Evolutionary conservation across 2,888 invertebrate species (phyloP).

Genomic region (Trimorus sp.): DNA sequence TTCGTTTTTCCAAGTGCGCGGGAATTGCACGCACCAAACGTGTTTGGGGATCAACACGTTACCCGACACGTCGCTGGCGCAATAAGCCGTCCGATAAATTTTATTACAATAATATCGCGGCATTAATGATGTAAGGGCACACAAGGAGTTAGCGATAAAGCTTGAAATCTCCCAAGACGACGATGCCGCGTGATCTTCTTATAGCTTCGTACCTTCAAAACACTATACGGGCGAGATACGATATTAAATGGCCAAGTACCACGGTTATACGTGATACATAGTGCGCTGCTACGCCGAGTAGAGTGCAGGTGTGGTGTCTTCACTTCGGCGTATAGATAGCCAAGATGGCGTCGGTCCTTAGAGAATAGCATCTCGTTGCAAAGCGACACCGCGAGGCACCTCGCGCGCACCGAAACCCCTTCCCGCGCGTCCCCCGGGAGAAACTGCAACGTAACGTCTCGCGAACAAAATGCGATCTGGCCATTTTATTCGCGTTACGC

Average conservation of each 20-base stretch:
- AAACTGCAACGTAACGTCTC: no score
- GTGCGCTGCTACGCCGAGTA: slow-evolving; percentile 48
- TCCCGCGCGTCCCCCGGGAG: no score
- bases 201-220: slow-evolving; percentile 62
- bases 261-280: slow-evolving; percentile 66
- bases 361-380: slow-evolving; percentile 67
- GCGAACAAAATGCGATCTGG: no score
- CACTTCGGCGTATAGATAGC: slow-evolving; percentile 68
- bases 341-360: slow-evolving; percentile 63
- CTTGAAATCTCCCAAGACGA: slow-evolving; percentile 63
- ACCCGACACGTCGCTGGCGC: not conserved
- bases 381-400: slow-evolving; percentile 16
- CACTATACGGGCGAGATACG: slow-evolving; percentile 67
- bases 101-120: slow-evolving; percentile 51
- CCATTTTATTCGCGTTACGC: no score
- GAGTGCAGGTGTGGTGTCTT: slow-evolving; percentile 66
- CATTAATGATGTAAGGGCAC: slow-evolving; percentile 60
- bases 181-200: slow-evolving; percentile 65
- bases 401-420: no score
- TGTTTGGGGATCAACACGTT: no score
- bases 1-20: not conserved
- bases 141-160: slow-evolving; percentile 72
- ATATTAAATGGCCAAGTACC: slow-evolving; percentile 71
- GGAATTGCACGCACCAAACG: no score
- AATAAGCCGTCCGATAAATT: slow-evolving; percentile 40